Conservation (phyloP, 2,888 invertebrate genomes). For the Yponomeuta malinellus region DNA sequence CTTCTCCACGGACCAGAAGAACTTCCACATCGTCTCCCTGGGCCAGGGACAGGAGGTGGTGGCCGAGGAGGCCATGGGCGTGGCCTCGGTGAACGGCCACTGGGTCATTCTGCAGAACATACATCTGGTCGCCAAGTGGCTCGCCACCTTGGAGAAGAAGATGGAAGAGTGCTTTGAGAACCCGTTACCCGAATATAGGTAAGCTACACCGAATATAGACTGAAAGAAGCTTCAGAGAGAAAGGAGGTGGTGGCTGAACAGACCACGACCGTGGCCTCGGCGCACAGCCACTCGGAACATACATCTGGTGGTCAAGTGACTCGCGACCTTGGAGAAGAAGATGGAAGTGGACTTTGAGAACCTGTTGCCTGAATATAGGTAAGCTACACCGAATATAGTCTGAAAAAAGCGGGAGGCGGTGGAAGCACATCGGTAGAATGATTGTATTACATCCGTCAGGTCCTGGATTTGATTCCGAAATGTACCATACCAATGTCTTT, state of each 20-base stretch:
- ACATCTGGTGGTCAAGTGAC: constrained; percentile 93
- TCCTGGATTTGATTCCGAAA: too few species aligned
- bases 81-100: constrained; percentile 85
- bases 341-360: constrained; percentile 87
- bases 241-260: not conserved
- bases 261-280: not conserved
- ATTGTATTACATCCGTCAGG: too few species aligned
- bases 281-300: constrained; percentile 75
- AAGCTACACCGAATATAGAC: not conserved
- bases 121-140: constrained; percentile 93
- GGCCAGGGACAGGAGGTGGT: constrained; percentile 97
- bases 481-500: too few species aligned
- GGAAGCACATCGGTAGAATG: too few species aligned
- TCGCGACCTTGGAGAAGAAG: constrained; percentile 91
- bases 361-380: constrained; percentile 78
- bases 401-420: not conserved
- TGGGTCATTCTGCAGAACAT: constrained; percentile 97
- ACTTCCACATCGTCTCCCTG: constrained; percentile 94
- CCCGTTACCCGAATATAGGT: constrained; percentile 78
- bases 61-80: constrained; percentile 90
- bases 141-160: constrained; percentile 91
- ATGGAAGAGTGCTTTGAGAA: constrained; percentile 87
- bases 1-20: constrained; percentile 85
- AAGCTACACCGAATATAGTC: not conserved
- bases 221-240: not conserved